Evolutionary conservation across 2,888 invertebrate genomes (phyloP), one percentile per base, ranked within the genome.

Genomic region (Papilio gigon): DNA sequence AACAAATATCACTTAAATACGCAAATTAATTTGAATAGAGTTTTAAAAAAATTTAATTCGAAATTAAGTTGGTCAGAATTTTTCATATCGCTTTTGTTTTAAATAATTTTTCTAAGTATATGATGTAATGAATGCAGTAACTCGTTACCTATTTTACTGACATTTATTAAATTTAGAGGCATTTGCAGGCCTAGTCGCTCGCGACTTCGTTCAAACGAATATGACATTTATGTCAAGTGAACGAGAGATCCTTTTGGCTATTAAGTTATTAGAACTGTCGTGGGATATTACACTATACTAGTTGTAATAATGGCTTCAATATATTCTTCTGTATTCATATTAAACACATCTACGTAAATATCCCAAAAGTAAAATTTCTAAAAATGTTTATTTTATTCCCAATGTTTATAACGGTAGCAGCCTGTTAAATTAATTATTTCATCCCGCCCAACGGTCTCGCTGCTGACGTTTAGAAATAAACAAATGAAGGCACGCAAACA

Each of bases 381-480:
- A 67, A 68, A 27, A 47, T 17, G 30, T 27, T 59, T 67, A 53
- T 56, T 40, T 33, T 47, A 47, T 8, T 22, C 8, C 20, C 37
- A 63, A 59, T 44, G 44, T 37, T 33, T 68, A 30, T 56, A 62
- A 25, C 53, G 35, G 63, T 44, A 35, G 58, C 33, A 42, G 47
- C 63, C 62, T 17, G 14, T 47, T 37, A 33, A 63, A 68, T 68
- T 58, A 62, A 61, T 65, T 70, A 69, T 61, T 60, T 60, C 50
- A 72, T 71, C 72, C 79, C 77, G 75, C 75, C 77, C 70, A 73
- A 66, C 56, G 72, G 74, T 67, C 64, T 72, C 78, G 40, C 47
- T 80, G 82, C 82, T 82, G 84, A 80, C 80, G 80, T 78, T 71
- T 79, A 75, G 82, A 80, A 76, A 80, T 85, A 90, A 89, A 89